Percentiles rank a stretch among this genome's conserved stretches.
Conservation (phyloP, 2,797 vertebrate genomes). For the Sebastes alutus region DNA sequence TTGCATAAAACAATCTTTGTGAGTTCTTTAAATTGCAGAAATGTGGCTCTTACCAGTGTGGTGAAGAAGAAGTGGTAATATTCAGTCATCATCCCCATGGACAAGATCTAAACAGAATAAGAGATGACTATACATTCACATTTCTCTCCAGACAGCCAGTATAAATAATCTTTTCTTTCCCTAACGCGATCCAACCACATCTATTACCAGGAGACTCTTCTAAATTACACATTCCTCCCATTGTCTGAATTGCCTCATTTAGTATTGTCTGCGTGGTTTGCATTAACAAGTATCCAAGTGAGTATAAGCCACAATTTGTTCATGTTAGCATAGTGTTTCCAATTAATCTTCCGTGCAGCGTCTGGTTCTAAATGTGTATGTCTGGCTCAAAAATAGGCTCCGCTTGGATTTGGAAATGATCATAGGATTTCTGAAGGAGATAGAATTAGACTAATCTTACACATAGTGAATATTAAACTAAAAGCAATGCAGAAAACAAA, state of each 20-base stretch:
- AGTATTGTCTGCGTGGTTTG: constrained; percentile 26
- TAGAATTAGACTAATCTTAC: constrained; percentile 56
- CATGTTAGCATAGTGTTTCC: constrained; percentile 21
- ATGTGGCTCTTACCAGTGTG: constrained; percentile 90
- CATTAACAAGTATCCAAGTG: constrained; percentile 9
- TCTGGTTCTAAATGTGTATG: constrained; percentile 43
- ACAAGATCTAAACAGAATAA: constrained; percentile 80
- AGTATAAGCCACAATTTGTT: constrained; percentile 38
- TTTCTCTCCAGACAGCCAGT: constrained; percentile 6
- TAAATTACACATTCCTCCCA: constrained; percentile 3
- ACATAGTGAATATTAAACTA: constrained; percentile 48
- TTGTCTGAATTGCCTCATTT: constrained; percentile 27
- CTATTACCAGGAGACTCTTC: neutral
- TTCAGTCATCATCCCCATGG: constrained; percentile 99
- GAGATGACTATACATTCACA: constrained; percentile 3
- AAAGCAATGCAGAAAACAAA: constrained; percentile 29
- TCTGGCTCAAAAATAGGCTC: constrained; percentile 51
- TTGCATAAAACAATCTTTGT: neutral
- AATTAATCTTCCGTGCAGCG: constrained; percentile 46
- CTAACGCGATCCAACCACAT: neutral
- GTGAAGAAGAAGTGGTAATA: constrained; percentile 99
- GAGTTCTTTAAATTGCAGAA: neutral
- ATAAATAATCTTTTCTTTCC: constrained; percentile 3
- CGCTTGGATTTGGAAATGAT: constrained; percentile 53
- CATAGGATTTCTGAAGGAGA: constrained; percentile 52